A percentile compares a stretch with the other conserved stretches of the same genome.
phyloP scores from a whole-genome alignment of 2,888 invertebrate genomes.

The Microchrysa polita region DNA sequence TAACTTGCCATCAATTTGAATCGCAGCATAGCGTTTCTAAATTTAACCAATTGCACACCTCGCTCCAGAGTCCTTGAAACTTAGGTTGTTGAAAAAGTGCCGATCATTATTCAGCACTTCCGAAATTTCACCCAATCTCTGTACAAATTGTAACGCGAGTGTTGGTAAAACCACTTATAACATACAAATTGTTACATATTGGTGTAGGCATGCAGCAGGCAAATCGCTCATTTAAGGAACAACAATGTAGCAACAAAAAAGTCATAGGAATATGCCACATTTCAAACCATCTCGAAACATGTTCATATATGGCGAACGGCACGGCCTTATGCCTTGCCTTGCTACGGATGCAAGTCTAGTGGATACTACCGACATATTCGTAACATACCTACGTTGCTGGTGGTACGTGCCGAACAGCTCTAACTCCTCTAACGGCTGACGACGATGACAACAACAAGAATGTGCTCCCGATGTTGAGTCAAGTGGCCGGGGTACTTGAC shows the following conservation, averaged over 20 bases:
- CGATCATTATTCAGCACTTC: no score
- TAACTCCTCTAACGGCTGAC: constrained; percentile 3
- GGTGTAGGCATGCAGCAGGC: constrained; percentile 15
- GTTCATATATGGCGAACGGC: constrained; percentile 17
- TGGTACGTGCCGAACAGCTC: constrained; percentile 4
- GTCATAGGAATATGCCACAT: constrained; percentile 11
- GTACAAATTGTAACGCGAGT: not conserved
- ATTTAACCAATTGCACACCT: no score
- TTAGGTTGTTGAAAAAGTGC: no score
- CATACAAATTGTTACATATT: constrained; percentile 23
- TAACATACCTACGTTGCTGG: no score
- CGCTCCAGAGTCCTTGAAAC: no score
- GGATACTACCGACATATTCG: no score
- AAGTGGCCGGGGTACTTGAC: constrained; percentile 40
- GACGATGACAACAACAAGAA: constrained; percentile 30
- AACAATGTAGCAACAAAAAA: constrained; percentile 42
- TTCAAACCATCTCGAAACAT: constrained; percentile 11
- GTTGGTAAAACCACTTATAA: not conserved
- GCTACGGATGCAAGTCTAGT: not conserved
- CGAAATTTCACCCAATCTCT: no score
- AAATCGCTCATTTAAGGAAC: constrained; percentile 41
- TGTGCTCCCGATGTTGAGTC: constrained; percentile 39
- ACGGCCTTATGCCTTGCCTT: not conserved
- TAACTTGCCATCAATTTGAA: no score
- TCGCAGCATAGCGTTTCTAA: no score